Conservation (phyloP, 1,140 invertebrate species). For the Asbolus verrucosus region DNA sequence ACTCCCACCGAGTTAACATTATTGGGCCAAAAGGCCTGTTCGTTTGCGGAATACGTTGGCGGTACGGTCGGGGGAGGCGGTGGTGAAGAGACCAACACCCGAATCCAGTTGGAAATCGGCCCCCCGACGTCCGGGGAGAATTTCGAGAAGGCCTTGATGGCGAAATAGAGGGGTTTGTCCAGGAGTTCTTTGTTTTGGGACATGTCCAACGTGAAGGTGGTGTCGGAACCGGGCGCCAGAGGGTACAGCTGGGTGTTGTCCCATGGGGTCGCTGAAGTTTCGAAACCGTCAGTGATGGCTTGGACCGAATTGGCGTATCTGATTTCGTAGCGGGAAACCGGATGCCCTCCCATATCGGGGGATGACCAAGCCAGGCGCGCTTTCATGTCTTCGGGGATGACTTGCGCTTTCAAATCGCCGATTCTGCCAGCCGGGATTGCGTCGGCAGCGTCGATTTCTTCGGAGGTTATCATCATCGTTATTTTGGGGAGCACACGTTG, state of each 20-base stretch:
- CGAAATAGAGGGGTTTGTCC: slow-evolving; percentile 68
- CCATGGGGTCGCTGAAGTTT: slow-evolving; percentile 63
- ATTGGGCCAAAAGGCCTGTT: slow-evolving; percentile 60
- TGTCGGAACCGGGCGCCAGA: slow-evolving; percentile 65
- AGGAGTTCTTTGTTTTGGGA: slow-evolving; percentile 64
- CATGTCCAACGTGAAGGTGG: slow-evolving; percentile 66
- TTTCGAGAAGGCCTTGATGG: slow-evolving; percentile 67
- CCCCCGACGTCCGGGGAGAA: slow-evolving; percentile 62
- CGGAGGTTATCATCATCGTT: slow-evolving; percentile 62
- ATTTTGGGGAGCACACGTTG: slow-evolving; percentile 66
- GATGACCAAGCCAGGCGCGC: slow-evolving; percentile 69
- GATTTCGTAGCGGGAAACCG: slow-evolving; percentile 68
- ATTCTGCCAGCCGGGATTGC: slow-evolving; percentile 63
- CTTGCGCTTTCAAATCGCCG: slow-evolving; percentile 66
- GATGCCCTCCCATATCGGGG: slow-evolving; percentile 68
- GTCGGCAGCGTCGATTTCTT: slow-evolving; percentile 59
- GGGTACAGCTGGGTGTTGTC: slow-evolving; percentile 63
- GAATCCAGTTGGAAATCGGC: slow-evolving; percentile 71
- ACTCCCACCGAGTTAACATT: slow-evolving; percentile 56
- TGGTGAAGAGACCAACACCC: slow-evolving; percentile 67
- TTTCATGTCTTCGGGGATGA: slow-evolving; percentile 63
- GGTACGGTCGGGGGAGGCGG: slow-evolving; percentile 66
- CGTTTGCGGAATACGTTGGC: slow-evolving; percentile 61
- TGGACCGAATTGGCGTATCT: slow-evolving; percentile 63
- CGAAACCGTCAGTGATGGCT: slow-evolving; percentile 67